A percentile compares a stretch with the other conserved stretches of the same genome.
Evolutionary conservation across 2,797 vertebrate species (phyloP).

Genomic region (Tamandua tetradactyla): DNA sequence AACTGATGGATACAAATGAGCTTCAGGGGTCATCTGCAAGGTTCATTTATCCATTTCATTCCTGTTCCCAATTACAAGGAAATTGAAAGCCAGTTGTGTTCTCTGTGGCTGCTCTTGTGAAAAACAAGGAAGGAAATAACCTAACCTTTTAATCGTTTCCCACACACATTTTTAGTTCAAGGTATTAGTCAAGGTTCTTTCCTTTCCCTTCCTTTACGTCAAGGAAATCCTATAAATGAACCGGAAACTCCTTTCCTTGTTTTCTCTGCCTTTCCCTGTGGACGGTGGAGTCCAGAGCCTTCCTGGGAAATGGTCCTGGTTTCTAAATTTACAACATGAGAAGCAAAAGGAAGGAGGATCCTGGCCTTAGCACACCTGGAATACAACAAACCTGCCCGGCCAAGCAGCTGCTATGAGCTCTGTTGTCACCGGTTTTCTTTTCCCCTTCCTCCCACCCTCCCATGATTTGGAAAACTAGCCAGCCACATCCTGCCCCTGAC

Average conservation of each 20-base stretch:
- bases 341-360: conserved; percentile 11
- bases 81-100: background rate
- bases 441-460: background rate
- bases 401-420: fast-evolving
- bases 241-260: background rate
- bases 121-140: conserved; percentile 4
- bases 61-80: background rate
- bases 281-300: background rate
- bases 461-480: background rate
- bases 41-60: background rate
- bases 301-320: background rate
- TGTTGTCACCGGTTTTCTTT: fast-evolving
- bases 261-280: background rate
- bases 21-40: background rate
- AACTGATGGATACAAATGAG: background rate
- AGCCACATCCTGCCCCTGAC: background rate
- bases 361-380: background rate
- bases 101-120: background rate
- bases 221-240: conserved; percentile 29
- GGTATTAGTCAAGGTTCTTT: background rate
- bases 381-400: background rate
- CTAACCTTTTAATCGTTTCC: background rate
- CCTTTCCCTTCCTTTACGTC: conserved; percentile 24
- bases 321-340: conserved; percentile 19
- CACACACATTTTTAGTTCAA: background rate